Evolutionary conservation across 2,888 invertebrate genomes (phyloP), one percentile per base, ranked within the genome.

Genomic region (Cosmia trapezina): DNA sequence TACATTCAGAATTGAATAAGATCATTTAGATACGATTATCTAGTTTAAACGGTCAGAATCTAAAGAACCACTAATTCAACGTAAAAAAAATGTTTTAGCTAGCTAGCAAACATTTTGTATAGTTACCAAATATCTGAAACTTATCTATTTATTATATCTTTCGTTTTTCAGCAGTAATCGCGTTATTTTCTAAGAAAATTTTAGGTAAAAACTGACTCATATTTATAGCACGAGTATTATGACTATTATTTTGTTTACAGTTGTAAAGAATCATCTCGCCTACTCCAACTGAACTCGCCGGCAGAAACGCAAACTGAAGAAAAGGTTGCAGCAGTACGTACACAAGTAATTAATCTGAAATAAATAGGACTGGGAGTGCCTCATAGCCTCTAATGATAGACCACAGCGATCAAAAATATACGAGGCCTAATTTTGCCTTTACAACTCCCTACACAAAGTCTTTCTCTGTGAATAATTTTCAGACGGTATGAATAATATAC

Each of bases 291-390:
- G 57, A 80, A 81, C 65, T 73, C 66, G 45, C 47, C 73, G 49
- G 70, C 71, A 53, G 73, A 77, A 60, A 72, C 62, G 41, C 77
- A 61, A 68, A 81, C 63, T 65, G 78, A 80, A 76, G 76, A 77
- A 78, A 74, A 85, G 64, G 69, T 85, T 70, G 72, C 85, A 67
- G 73, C 85, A 72, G 89, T 89, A 85, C 83, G 86, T 88, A 83
- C 45, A 56, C 28, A 59, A 66, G 28, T 59, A 62, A 53, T 71
- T 47, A 63, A 22, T 22, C n/a, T 62, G 17, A 65, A 65, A 53
- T 61, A 77, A 43, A 54, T 61, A 41, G 12, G 3, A 51, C 28
- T 53, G 17, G 14, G 33, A 53, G 22, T 63, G 17, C 33, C 28
- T 19, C 17, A 51, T 9, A 49, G 43, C 43, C 11, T 19, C 43